Percentiles rank a stretch among this genome's conserved stretches.
Evolutionary conservation across 2,797 vertebrate species (phyloP).

Genomic region (Hapalemur alaotrensis): DNA sequence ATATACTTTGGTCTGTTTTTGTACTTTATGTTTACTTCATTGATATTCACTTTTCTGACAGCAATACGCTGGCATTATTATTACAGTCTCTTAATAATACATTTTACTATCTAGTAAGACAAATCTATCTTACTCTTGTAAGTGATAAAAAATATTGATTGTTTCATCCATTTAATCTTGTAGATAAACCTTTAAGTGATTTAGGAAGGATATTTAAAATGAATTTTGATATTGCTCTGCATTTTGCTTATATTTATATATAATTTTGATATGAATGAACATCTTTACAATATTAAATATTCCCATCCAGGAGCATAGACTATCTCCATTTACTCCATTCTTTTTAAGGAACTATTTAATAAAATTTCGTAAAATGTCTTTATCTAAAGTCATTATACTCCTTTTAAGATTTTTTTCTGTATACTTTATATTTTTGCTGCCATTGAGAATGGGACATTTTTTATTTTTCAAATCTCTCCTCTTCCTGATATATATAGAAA

Average conservation of each 20-base stretch:
- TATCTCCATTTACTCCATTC: not conserved
- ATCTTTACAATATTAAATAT: constrained; percentile 11
- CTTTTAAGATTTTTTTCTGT: constrained; percentile 16
- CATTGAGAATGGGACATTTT: not conserved
- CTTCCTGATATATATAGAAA: not conserved
- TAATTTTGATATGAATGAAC: constrained; percentile 20
- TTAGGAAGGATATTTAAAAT: constrained; percentile 13
- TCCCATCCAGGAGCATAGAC: not conserved
- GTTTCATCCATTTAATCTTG: constrained; percentile 8
- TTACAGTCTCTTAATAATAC: not conserved
- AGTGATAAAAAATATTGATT: not conserved
- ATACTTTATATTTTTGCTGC: constrained; percentile 5
- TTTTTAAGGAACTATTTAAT: constrained; percentile 13
- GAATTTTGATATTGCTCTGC: not conserved
- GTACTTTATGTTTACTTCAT: not conserved
- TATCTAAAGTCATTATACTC: not conserved
- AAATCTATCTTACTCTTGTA: constrained; percentile 6
- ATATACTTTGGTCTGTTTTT: constrained; percentile 1
- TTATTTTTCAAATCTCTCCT: not conserved
- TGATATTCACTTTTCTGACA: not conserved
- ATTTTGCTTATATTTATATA: constrained; percentile 31
- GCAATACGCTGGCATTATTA: not conserved
- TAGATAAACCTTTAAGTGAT: constrained; percentile 5
- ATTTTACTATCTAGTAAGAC: not conserved
- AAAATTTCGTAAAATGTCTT: constrained; percentile 22